Base-by-base conservation (phyloP, 2,113 vertebrate species). In the Eleginops maclovinus region DNA sequence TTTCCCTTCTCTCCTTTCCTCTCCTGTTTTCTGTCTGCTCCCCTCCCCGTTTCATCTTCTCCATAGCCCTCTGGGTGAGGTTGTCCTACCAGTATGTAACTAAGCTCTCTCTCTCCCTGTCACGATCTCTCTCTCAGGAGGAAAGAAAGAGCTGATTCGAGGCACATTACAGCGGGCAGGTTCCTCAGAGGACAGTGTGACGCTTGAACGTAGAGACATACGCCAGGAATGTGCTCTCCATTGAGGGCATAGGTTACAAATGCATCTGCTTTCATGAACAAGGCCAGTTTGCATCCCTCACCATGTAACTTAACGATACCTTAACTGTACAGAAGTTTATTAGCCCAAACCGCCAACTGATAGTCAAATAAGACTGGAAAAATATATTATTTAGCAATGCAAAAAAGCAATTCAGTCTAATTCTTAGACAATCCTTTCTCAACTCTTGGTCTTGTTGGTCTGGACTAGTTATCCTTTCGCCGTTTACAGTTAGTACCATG, bases 51-150 rank as follows among this genome's bases (percentile, higher is more conserved):
- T 43, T 21, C 46, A 53, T 75, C 55, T 68, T 62, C 70, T 73
- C 79, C 51, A 47, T 55, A 73, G 72, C 79, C 79, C 87, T 91
- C 85, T 87, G 88, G 92, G 85, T 87, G 80, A 90, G 79, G 77
- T 88, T 77, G 86, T 88, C 86, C 86, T 87, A 86, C 73, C 82
- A 85, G 76, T 55, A 68, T 86, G 80, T 80, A 84, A 83, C 84
- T 79, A 71, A 87, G 60, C 74, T 70, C 46, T 44, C 64, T 59
- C 55, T 63, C 82, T 14, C 58, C 49, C 63, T 19, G 49, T 26
- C n/a, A 54, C 44, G 36, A 53, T 21, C 49, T 31, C 16, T 55
- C 55, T 43, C 69, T 22, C 70, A 79, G 19, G 65, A 76, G 75
- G 82, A 75, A 75, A 79, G 71, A 84, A 76, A 81, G 70, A 72